Conservation (phyloP, 2,113 vertebrate species). For the Pithys albifrons region DNA sequence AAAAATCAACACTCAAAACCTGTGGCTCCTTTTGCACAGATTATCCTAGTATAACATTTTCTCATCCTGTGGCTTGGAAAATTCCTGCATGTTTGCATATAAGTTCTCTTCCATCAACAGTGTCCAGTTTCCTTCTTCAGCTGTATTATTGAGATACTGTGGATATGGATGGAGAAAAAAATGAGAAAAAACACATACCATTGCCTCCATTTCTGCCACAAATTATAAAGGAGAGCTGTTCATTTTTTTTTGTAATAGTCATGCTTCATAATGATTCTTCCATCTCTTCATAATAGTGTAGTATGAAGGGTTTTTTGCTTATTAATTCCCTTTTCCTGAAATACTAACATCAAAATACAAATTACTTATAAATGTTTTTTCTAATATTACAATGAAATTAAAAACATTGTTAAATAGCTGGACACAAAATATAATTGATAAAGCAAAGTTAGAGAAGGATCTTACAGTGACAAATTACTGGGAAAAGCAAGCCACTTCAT, state of each 20-base stretch:
- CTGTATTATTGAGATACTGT: background rate
- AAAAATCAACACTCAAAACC: slow-evolving; percentile 14
- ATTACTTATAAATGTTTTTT: background rate
- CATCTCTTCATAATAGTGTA: background rate
- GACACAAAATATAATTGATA: background rate
- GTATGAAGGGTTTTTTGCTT: background rate
- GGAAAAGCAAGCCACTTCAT: background rate
- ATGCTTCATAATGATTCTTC: background rate
- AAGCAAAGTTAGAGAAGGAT: background rate
- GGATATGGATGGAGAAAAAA: background rate
- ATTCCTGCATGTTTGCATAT: background rate
- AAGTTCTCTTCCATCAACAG: background rate
- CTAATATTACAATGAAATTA: background rate
- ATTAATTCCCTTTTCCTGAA: background rate
- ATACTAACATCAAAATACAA: background rate
- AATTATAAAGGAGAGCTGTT: background rate
- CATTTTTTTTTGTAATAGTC: background rate
- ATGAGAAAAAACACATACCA: background rate
- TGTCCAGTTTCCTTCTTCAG: background rate
- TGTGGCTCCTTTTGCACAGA: background rate
- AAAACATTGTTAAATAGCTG: background rate
- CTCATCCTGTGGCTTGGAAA: background rate
- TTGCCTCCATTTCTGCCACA: background rate
- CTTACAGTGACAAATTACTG: background rate
- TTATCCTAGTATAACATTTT: background rate